Evolutionary conservation across 2,888 invertebrate genomes (phyloP).

Genomic region (Caenorhabditis uteleia): DNA sequence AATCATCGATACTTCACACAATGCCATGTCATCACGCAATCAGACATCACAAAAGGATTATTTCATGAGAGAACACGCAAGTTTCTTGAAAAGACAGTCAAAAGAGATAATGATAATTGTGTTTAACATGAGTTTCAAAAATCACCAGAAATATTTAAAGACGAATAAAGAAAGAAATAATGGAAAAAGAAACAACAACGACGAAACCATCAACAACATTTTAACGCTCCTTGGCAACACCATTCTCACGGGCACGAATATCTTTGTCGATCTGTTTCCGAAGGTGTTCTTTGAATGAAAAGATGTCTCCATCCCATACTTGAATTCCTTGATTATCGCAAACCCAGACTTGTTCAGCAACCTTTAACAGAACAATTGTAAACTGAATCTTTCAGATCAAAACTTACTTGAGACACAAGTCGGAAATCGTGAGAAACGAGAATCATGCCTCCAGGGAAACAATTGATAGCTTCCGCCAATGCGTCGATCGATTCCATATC

Average conservation of each 20-base stretch:
- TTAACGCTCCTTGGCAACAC: conserved; percentile 47
- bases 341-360: conserved; percentile 98
- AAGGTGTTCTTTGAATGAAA: conserved; percentile 92
- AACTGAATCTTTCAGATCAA: background rate
- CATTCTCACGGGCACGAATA: conserved; percentile 33
- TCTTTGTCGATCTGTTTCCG: conserved; percentile 85
- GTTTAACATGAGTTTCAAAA: too few species aligned
- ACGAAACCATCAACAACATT: conserved; percentile 2
- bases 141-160: too few species aligned
- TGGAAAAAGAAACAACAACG: conserved; percentile 1
- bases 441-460: conserved; percentile 97
- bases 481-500: conserved; percentile 86
- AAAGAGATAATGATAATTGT: too few species aligned
- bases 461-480: conserved; percentile 93
- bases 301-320: conserved; percentile 95
- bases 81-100: too few species aligned
- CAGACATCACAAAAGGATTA: too few species aligned
- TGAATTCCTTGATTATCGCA: conserved; percentile 94
- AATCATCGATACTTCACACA: too few species aligned
- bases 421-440: conserved; percentile 99
- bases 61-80: too few species aligned
- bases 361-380: conserved; percentile 74
- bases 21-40: too few species aligned
- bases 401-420: conserved; percentile 88
- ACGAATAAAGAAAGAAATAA: conserved; percentile 1